Evolutionary conservation across 2,113 vertebrate genomes (phyloP), one percentile per base, ranked within the genome.

Genomic region (Pholis gunnellus): DNA sequence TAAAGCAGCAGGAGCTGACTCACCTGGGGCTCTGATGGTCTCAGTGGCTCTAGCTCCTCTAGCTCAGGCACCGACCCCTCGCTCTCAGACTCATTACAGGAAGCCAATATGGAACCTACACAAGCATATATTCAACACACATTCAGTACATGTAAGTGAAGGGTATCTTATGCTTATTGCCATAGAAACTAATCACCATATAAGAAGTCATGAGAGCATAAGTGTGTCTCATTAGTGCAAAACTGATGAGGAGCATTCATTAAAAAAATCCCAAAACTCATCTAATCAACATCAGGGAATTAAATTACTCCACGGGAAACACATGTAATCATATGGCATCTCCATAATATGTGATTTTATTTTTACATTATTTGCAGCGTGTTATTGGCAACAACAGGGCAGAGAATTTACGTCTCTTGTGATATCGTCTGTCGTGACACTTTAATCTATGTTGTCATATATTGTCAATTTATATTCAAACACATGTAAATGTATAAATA

Each of bases 41-140:
- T 95, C 0, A 94, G 90, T 50, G 95, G 94, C 48, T 96, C 97
- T 0, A 95, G 92, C 48, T 98, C 97, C 82, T 98, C 98, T 38
- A 96, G 92, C 78, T 98, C 98, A 0, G 97, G 96, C 36, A 97
- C 93, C 0, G 98, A 98, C 0, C 96, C 97, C 6, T 97, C 98
- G 0, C 97, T 98, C 72, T 99, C 97, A 0, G 97, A 97, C 72
- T 97, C 97, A 22, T 97, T 97, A 42, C 96, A 96, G 0, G 97
- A 97, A 31, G 96, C 96, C 72, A 94, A 76, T 81, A 90, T 78
- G 22, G 88, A 88, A 50, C 84, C 92, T 90, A 71, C 25, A 64
- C 10, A 72, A 25, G 7, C 14, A 70, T 31, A 86, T 36, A 67
- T 68, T 60, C 6, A 73, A 36, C 25, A 83, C 18, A 69, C 29